phyloP scores from a whole-genome alignment of 2,888 invertebrate species.

The Lacanobia oleracea region DNA sequence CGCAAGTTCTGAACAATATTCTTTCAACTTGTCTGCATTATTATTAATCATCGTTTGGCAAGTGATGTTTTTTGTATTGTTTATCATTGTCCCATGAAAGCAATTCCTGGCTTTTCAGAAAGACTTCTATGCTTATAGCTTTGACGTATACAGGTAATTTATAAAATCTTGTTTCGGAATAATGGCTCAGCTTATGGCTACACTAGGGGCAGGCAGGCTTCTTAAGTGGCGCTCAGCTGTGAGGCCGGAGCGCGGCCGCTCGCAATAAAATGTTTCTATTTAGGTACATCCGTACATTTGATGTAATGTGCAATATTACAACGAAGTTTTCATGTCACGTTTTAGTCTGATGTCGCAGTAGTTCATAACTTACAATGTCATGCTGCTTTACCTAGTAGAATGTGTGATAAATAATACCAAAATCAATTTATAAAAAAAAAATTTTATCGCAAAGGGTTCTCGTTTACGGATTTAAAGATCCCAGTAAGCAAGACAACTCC shows the following conservation, averaged over 20 bases:
- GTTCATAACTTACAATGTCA: too few species aligned
- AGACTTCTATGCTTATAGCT: too few species aligned
- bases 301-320: slow-evolving; percentile 32
- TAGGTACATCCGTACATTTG: slow-evolving; percentile 36
- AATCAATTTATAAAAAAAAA: too few species aligned
- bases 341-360: not conserved
- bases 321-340: not conserved
- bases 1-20: slow-evolving; percentile 23
- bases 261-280: slow-evolving; percentile 58
- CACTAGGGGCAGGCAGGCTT: slow-evolving; percentile 39
- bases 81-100: not conserved
- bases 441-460: not conserved
- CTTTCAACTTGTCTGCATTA: not conserved
- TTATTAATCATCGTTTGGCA: not conserved
- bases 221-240: slow-evolving; percentile 68
- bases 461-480: slow-evolving; percentile 1
- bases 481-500: not conserved
- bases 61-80: too few species aligned
- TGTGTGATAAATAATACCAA: too few species aligned
- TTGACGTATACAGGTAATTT: slow-evolving; percentile 11
- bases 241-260: slow-evolving; percentile 46
- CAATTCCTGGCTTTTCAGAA: not conserved
- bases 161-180: slow-evolving; percentile 22
- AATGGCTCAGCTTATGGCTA: slow-evolving; percentile 41
- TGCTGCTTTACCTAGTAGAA: too few species aligned